Evolutionary conservation across 2,797 vertebrate genomes (phyloP), one percentile per base, ranked within the genome.

Genomic region (Falco novaeseelandiae): DNA sequence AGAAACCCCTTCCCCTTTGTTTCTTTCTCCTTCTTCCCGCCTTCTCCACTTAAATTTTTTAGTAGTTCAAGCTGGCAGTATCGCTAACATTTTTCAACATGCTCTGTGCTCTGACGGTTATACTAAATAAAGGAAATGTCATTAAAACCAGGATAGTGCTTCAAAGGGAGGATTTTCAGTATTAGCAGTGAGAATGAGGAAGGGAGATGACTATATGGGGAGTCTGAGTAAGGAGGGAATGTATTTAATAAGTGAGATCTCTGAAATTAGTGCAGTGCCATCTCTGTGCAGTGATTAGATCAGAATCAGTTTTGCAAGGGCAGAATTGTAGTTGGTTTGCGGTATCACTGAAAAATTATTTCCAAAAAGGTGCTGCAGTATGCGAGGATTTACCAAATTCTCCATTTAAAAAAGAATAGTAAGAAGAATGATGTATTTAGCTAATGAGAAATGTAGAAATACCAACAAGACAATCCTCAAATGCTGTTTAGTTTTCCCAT

Each of bases 401-500:
- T 93, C 57, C 48, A 30, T 87, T 82, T 67, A 34, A 83, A 89
- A 92, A 59, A 73, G 29, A 93, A 48, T 86, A 88, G 74, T 70
- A 93, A 84, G 15, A 87, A 87, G 61, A 95, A 66, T 62, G 62
- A 66, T 62, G 62, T 55, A 51, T 94, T 93, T 89, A 66, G 80
- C 36, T 80, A 85, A 93, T 58, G 61, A 90, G 51, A 97, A 96
- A 79, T 83, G 82, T 94, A 95, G 94, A 92, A 83, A 77, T 84
- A 67, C 11, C 91, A 94, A 93, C 92, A 97, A 97, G 94, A 91
- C 66, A 93, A 84, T 86, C 79, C 61, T 95, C 71, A 87, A 91
- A 91, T 72, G 40, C 21, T 96, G 91, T 96, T 98, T 97, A 94
- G 89, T 73, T 97, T 96, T 96, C 96, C 84, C 15, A 1, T 94